phyloP scores from a whole-genome alignment of 2,113 vertebrate genomes.

The Trematocara zebra region DNA sequence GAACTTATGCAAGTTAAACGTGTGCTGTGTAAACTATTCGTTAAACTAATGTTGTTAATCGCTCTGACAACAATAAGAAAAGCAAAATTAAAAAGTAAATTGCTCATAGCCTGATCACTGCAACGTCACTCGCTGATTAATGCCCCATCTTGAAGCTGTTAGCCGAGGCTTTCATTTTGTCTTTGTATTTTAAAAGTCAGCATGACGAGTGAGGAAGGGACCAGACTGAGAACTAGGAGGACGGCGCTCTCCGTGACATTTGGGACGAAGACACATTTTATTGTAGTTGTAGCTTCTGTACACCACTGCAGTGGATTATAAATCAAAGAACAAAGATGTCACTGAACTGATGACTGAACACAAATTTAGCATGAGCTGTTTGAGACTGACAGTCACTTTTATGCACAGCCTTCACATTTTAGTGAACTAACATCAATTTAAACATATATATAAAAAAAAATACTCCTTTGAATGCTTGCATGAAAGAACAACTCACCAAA shows the following conservation, averaged over 20 bases:
- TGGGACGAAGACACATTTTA: not conserved
- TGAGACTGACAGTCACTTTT: not conserved
- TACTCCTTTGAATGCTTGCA: not conserved
- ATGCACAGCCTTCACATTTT: not conserved
- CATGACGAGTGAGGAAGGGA: not conserved
- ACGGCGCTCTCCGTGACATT: rapidly evolving
- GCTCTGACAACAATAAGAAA: not conserved
- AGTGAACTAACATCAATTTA: not conserved
- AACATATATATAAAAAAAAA: not conserved
- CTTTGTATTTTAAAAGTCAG: not conserved
- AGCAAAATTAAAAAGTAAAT: not conserved
- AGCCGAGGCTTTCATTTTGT: not conserved
- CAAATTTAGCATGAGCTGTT: not conserved
- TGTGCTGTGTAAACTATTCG: not conserved
- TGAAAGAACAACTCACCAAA: not conserved
- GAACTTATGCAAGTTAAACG: not conserved
- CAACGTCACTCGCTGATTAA: too few species aligned
- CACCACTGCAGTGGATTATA: not conserved
- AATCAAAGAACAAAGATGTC: not conserved
- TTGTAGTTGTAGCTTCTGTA: not conserved
- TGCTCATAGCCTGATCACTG: not conserved
- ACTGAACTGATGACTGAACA: not conserved
- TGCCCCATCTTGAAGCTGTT: not conserved
- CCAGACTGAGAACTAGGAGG: not conserved
- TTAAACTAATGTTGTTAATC: not conserved